Evolutionary conservation across 2,797 vertebrate genomes (phyloP).

Genomic region (Simalia tracyae): DNA sequence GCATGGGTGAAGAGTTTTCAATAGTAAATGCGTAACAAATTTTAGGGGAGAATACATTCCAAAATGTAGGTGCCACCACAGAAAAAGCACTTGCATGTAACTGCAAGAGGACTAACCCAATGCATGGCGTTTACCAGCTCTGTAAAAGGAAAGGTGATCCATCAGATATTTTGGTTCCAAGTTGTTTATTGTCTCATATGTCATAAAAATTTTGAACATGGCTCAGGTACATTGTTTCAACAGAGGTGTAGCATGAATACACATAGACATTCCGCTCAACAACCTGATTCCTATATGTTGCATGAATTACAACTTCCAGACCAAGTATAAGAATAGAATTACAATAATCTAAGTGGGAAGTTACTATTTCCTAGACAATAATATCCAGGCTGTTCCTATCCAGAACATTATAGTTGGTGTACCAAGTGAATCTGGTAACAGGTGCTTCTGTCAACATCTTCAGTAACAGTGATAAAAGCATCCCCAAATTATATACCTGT

Average conservation of each 20-base stretch:
- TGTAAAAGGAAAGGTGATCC: too few species aligned
- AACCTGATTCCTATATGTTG: background rate
- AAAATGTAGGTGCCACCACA: background rate
- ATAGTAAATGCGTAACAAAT: background rate
- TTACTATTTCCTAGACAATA: background rate
- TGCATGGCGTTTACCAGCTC: too few species aligned
- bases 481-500: background rate
- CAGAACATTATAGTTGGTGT: background rate
- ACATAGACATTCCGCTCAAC: background rate
- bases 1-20: background rate
- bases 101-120: too few species aligned
- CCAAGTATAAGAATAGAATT: background rate
- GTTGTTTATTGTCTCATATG: too few species aligned
- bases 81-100: too few species aligned
- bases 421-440: background rate
- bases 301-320: background rate
- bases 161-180: too few species aligned
- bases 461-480: background rate
- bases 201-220: too few species aligned
- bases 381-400: background rate
- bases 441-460: background rate
- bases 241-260: too few species aligned
- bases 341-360: background rate
- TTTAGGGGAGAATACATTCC: background rate
- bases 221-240: too few species aligned